Conservation (phyloP, 1,140 invertebrate genomes). For the Battus philenor region DNA sequence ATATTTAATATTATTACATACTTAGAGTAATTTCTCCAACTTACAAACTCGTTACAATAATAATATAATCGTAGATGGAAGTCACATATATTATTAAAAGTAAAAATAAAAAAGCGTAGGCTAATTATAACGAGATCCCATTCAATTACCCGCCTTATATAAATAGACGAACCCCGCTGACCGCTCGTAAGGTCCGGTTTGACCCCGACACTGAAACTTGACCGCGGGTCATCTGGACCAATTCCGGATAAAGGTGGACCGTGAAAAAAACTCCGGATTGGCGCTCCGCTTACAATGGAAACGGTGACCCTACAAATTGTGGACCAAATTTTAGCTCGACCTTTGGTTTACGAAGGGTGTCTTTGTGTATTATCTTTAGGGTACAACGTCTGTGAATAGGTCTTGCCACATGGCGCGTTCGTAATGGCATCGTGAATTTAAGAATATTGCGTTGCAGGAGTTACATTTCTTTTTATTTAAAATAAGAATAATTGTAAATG, state of each 20-base stretch:
- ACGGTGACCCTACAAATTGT: slow-evolving; percentile 40
- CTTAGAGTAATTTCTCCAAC: too few species aligned
- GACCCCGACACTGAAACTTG: slow-evolving; percentile 48
- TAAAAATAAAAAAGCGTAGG: too few species aligned
- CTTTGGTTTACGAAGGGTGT: slow-evolving; percentile 10
- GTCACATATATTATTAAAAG: too few species aligned
- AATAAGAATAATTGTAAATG: too few species aligned
- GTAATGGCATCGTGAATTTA: too few species aligned
- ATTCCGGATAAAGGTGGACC: slow-evolving; percentile 41
- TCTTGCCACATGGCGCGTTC: not conserved
- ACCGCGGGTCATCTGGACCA: slow-evolving; percentile 64
- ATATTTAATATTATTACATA: too few species aligned
- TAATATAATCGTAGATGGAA: too few species aligned
- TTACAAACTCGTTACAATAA: too few species aligned
- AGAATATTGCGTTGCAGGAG: too few species aligned
- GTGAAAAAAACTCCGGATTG: slow-evolving; percentile 52
- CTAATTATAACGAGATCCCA: too few species aligned
- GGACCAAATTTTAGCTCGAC: slow-evolving; percentile 31
- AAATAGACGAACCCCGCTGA: slow-evolving; percentile 27
- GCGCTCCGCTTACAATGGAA: slow-evolving; percentile 42
- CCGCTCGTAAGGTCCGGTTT: slow-evolving; percentile 34
- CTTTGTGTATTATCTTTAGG: slow-evolving; percentile 4
- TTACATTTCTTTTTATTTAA: too few species aligned
- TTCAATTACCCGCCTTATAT: slow-evolving; percentile 21
- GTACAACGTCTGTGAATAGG: not conserved